Percentiles rank a stretch among this genome's conserved stretches.
Conservation (phyloP, 2,113 vertebrate species). For the Crotalus tigris region DNA sequence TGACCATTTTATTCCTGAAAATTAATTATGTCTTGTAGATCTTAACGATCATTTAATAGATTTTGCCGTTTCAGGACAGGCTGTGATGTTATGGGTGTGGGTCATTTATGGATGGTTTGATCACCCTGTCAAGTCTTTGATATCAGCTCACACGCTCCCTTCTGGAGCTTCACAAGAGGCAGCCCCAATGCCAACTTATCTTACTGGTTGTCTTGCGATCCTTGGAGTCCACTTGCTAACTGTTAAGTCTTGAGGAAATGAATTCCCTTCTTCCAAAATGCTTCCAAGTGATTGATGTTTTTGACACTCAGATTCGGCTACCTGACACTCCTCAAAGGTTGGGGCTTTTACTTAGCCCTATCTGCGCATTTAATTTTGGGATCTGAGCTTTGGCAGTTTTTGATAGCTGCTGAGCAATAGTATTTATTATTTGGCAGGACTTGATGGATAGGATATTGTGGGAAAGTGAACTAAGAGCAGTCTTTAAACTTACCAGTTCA, state of each 20-base stretch:
- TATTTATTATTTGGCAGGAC: background rate
- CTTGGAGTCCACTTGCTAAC: constrained; percentile 43
- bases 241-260: background rate
- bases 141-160: background rate
- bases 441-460: background rate
- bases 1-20: too few relatives aligned
- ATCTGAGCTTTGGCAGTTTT: background rate
- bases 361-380: background rate
- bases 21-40: background rate
- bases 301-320: background rate
- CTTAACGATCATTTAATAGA: background rate
- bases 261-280: background rate
- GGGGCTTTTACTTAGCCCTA: background rate
- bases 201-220: background rate
- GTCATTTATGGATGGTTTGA: background rate
- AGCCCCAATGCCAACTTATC: background rate
- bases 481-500: background rate
- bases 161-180: background rate
- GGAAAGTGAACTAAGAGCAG: background rate
- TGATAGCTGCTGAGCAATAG: background rate
- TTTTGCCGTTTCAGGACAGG: background rate
- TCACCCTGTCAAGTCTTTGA: background rate
- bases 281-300: too few relatives aligned
- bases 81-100: background rate
- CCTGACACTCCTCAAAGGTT: background rate